phyloP scores from a whole-genome alignment of 2,888 invertebrate genomes.

The Nudaria mundana region DNA sequence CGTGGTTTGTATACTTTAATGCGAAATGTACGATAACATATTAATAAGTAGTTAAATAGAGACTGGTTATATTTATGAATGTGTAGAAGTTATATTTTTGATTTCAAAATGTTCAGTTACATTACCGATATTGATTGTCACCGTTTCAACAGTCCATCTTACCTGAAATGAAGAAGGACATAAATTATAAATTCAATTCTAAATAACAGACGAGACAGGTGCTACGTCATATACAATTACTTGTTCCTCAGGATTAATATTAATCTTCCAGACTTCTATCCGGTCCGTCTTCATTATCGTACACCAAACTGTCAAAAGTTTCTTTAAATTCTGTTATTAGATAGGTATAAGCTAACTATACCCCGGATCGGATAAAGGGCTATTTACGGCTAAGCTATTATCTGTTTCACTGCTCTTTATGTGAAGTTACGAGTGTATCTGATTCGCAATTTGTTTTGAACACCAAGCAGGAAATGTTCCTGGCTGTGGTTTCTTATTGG shows the following conservation, averaged over 20 bases:
- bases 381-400: background rate
- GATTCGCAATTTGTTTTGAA: no score
- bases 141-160: no score
- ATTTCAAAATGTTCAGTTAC: no score
- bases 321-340: background rate
- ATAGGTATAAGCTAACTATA: background rate
- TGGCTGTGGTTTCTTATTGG: no score
- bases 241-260: background rate
- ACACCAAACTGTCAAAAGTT: background rate
- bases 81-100: background rate
- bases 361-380: background rate
- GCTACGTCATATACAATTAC: background rate
- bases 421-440: no score
- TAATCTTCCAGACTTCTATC: background rate
- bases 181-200: background rate
- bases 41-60: no score
- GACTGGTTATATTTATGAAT: no score
- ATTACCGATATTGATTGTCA: no score
- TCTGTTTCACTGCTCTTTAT: no score
- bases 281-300: background rate
- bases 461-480: no score
- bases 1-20: background rate
- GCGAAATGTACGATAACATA: background rate
- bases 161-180: constrained; percentile 8
- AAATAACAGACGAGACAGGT: background rate